Evolutionary conservation across 2,797 vertebrate genomes (phyloP), one percentile per base, ranked within the genome.

Genomic region (Oryzias dopingdopingensis): DNA sequence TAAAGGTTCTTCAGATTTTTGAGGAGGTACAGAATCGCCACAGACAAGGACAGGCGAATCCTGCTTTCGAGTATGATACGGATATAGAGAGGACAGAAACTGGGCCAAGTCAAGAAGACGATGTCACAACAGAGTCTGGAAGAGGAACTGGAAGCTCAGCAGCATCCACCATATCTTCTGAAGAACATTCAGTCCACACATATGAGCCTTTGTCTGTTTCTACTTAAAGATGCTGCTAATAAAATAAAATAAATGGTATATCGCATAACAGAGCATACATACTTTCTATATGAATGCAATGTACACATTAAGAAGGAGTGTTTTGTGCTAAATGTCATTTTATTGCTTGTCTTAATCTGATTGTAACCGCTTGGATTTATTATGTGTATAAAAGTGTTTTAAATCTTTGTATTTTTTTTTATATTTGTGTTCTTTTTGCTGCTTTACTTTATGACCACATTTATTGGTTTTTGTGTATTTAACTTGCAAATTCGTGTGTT

Each of bases 1-100:
- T 29, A 29, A 76, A 96, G 95, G 94, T 96, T 75, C 89, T 96
- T 66, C 86, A 94, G 67, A 91, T 96, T 45, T 94, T 96, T 56
- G 91, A 94, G 74, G 84, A 91, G 60, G 92, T 95, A 64, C 93
- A 92, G 80, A 90, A 51, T 68, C 91, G 74, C 16, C 86, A 92
- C 59, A 60, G 12, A 59, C 55, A 53, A 1, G 90, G 90, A 23
- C 63, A 84, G 37, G 68, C 20, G 0, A 93, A 93, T 66, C 40
- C 45, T n/a, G 84, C 62, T 49, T 92, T 91, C 78, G 84, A 90
- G 56, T 3, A 42, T 6, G 89, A 92, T n/a, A 0, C 45, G 2
- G 0, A 70, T 32, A 17, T 47, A 15, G 2, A 66, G 55, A 61
- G 77, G 23, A 42, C 49, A 44, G 23, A 74, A 16, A 32, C 3